Evolutionary conservation across 2,797 vertebrate species (phyloP).

Genomic region (Oryzias sinensis): DNA sequence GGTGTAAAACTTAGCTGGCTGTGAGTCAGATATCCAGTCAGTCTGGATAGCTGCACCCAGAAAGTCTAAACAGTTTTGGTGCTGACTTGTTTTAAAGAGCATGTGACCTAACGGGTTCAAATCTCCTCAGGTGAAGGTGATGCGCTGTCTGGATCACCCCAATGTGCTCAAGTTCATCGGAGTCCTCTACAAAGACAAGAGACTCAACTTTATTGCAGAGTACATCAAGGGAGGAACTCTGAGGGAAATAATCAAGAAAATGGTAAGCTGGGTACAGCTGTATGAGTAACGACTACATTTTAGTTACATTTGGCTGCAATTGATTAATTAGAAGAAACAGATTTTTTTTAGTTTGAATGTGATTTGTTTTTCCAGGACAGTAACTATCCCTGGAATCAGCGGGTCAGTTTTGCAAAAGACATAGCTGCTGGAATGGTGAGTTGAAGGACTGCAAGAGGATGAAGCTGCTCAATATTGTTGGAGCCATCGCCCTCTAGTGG

Average conservation of each 20-base stretch:
- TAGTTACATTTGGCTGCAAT: background rate
- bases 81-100: background rate
- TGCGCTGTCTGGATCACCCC: constrained; percentile 96
- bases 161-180: constrained; percentile 96
- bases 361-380: constrained; percentile 78
- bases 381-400: constrained; percentile 91
- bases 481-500: constrained; percentile 60
- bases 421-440: constrained; percentile 95
- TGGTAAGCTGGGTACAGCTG: constrained; percentile 79
- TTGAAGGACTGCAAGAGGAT: constrained; percentile 14
- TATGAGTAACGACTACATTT: background rate
- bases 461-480: background rate
- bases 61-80: background rate
- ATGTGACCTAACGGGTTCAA: background rate
- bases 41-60: background rate
- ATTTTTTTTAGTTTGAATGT: background rate
- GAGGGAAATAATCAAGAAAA: constrained; percentile 91
- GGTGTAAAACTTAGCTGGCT: background rate
- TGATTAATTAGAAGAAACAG: background rate
- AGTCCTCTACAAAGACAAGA: constrained; percentile 97
- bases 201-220: constrained; percentile 96
- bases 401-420: constrained; percentile 95
- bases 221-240: constrained; percentile 97
- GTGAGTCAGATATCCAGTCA: background rate
- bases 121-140: constrained; percentile 90